phyloP scores from a whole-genome alignment of 92 coral and sea anemone genomes.

The Hydrozoanthus gracilis region DNA sequence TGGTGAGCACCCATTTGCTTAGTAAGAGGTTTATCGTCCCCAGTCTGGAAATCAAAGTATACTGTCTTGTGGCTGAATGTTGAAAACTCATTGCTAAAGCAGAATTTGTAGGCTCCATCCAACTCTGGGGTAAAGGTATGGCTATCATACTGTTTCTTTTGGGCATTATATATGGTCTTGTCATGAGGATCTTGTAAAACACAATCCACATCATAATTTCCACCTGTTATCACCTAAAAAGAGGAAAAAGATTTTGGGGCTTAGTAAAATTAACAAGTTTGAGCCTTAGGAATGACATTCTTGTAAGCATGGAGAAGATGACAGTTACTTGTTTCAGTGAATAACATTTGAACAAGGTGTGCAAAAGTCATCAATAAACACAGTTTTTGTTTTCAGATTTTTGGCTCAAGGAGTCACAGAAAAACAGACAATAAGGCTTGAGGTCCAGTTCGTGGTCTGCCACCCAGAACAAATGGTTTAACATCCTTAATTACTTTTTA shows the following conservation, averaged over 20 bases:
- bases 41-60: constrained; percentile 98
- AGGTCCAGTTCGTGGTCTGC: too few species aligned
- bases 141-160: constrained; percentile 97
- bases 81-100: constrained; percentile 99
- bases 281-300: background rate
- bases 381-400: too few species aligned
- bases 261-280: background rate
- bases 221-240: constrained; percentile 94
- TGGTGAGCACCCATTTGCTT: constrained; percentile 85
- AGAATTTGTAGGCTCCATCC: constrained; percentile 92
- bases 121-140: constrained; percentile 80
- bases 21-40: constrained; percentile 87
- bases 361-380: background rate
- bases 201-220: constrained; percentile 98
- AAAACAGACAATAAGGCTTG: too few species aligned
- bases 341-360: background rate
- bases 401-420: too few species aligned
- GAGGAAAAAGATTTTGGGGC: background rate
- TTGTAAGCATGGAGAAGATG: background rate
- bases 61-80: constrained; percentile 99
- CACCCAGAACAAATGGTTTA: too few species aligned
- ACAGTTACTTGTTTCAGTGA: background rate
- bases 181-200: constrained; percentile 81
- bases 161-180: constrained; percentile 77
- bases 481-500: too few species aligned